phyloP scores from a whole-genome alignment of 2,888 invertebrate species.

The Myopa tessellatipennis region DNA sequence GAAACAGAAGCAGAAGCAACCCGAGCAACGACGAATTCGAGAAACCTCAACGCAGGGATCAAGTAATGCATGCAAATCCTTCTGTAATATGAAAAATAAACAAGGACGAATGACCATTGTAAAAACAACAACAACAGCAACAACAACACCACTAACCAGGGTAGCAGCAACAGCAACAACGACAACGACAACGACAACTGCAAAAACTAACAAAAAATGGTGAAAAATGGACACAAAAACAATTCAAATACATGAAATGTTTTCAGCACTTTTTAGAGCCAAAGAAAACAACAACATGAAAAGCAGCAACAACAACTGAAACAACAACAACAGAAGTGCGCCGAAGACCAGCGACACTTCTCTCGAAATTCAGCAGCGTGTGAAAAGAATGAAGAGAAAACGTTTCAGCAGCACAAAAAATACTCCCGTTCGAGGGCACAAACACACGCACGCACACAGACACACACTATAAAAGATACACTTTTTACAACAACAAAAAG shows the following conservation, averaged over 20 bases:
- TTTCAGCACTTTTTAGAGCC: not conserved
- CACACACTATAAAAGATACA: too few relatives aligned
- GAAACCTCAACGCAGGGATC: slow-evolving; percentile 37
- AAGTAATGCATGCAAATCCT: slow-evolving; percentile 52
- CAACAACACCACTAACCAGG: not conserved
- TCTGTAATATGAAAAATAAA: slow-evolving; percentile 47
- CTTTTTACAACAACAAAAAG: too few relatives aligned
- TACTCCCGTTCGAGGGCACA: too few relatives aligned
- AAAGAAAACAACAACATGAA: not conserved
- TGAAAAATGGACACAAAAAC: not conserved
- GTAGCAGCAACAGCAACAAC: not conserved
- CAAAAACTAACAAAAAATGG: not conserved
- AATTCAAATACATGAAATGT: not conserved
- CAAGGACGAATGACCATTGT: slow-evolving; percentile 30
- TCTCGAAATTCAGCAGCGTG: not conserved
- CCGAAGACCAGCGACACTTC: not conserved
- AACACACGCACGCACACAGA: too few relatives aligned
- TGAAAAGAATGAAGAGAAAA: not conserved
- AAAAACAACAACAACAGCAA: slow-evolving; percentile 11
- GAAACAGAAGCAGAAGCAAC: not conserved
- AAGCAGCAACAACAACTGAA: not conserved
- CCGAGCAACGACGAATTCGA: slow-evolving; percentile 4
- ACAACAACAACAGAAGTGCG: not conserved
- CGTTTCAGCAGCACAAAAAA: too few relatives aligned
- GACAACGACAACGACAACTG: slow-evolving; percentile 14